phyloP scores from a whole-genome alignment of 2,797 vertebrate genomes.

The Tamandua tetradactyla region DNA sequence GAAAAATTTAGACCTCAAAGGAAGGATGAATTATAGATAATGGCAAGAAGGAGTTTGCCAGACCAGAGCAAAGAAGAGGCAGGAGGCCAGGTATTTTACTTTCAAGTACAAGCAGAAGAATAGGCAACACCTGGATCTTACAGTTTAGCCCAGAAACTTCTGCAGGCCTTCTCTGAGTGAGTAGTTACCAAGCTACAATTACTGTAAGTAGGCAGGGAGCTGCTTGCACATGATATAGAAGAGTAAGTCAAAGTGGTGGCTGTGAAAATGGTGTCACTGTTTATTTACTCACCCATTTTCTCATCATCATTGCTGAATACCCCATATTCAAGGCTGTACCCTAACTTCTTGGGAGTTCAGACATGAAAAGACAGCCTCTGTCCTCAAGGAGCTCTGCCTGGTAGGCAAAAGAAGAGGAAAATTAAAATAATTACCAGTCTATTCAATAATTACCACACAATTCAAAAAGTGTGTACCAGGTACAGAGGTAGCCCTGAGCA shows the following conservation, averaged over 20 bases:
- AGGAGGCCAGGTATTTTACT: slow-evolving; percentile 35
- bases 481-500: background rate
- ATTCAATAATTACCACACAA: background rate
- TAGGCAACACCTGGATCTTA: background rate
- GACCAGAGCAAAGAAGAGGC: slow-evolving; percentile 16
- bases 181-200: background rate
- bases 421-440: background rate
- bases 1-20: background rate
- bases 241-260: background rate
- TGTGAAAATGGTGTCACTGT: background rate
- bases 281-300: background rate
- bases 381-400: background rate
- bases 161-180: background rate
- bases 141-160: background rate
- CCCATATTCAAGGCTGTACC: background rate
- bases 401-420: background rate
- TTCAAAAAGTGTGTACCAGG: background rate
- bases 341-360: background rate
- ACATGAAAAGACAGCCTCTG: background rate
- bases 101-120: slow-evolving; percentile 13
- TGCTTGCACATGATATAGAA: background rate
- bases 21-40: background rate
- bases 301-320: background rate
- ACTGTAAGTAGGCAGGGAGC: background rate
- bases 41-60: background rate